phyloP scores from a whole-genome alignment of 2,888 invertebrate genomes.

The Chalcis sispes region DNA sequence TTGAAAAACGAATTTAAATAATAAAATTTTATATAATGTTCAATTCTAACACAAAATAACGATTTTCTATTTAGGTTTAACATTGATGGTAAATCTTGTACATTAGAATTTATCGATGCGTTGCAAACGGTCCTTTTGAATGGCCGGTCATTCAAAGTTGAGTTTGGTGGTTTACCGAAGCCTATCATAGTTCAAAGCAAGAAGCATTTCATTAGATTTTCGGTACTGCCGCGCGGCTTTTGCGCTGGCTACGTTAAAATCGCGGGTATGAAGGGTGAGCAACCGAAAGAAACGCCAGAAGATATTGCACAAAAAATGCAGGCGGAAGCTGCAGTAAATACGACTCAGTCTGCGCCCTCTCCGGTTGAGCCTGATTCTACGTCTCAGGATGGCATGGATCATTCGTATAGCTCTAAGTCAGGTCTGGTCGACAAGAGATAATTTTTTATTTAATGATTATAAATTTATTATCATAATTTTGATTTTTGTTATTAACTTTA shows the following conservation, averaged over 20 bases:
- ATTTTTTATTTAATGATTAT: not conserved
- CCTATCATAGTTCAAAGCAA: conserved; percentile 85
- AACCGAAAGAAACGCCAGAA: conserved; percentile 68
- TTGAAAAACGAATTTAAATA: not conserved
- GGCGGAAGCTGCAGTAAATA: conserved; percentile 46
- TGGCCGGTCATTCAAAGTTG: conserved; percentile 86
- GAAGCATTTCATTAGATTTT: conserved; percentile 89
- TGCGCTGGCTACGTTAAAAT: conserved; percentile 84
- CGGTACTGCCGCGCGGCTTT: conserved; percentile 85
- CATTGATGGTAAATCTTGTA: conserved; percentile 84
- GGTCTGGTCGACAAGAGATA: too few relatives aligned
- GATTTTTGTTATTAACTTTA: too few relatives aligned
- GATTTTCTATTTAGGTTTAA: conserved; percentile 77
- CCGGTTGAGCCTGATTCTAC: conserved; percentile 67
- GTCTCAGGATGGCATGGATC: conserved; percentile 71
- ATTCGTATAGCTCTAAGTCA: conserved; percentile 45
- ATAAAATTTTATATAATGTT: not conserved
- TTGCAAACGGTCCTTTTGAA: conserved; percentile 87
- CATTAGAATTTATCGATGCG: conserved; percentile 88
- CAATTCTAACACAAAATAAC: not conserved
- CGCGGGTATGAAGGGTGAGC: conserved; percentile 84
- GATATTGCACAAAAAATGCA: conserved; percentile 47
- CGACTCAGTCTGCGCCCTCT: conserved; percentile 49
- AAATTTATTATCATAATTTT: too few relatives aligned
- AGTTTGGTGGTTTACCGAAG: conserved; percentile 90